phyloP scores from a whole-genome alignment of 2,888 invertebrate species.

The Lamproptera curius region DNA sequence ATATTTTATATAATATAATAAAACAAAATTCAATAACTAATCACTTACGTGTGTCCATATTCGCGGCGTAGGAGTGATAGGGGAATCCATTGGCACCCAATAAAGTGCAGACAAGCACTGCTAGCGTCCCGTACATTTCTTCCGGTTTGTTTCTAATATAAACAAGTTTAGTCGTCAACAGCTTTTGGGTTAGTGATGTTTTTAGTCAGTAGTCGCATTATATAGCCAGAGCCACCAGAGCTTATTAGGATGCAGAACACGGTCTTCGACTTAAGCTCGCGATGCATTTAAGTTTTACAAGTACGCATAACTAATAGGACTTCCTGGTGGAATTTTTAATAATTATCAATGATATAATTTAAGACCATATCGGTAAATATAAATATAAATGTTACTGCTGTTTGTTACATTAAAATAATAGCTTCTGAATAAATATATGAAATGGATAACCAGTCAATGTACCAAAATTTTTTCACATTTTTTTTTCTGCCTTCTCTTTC shows the following conservation, averaged over 20 bases:
- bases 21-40: background rate
- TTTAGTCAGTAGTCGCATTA: constrained; percentile 44
- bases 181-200: constrained; percentile 49
- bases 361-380: too few species aligned
- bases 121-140: constrained; percentile 47
- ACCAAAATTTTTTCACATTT: too few species aligned
- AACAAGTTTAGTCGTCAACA: constrained; percentile 34
- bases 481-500: too few species aligned
- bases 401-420: too few species aligned
- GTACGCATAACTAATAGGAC: constrained; percentile 49
- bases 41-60: constrained; percentile 63
- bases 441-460: too few species aligned
- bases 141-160: constrained; percentile 34
- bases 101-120: constrained; percentile 48
- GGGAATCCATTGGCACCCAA: constrained; percentile 55
- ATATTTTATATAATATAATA: background rate
- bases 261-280: constrained; percentile 45
- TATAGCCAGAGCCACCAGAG: constrained; percentile 59
- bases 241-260: constrained; percentile 66
- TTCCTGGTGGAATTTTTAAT: constrained; percentile 50
- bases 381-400: too few species aligned
- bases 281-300: constrained; percentile 45
- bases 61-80: constrained; percentile 59
- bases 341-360: too few species aligned
- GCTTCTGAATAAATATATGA: too few species aligned